Base-by-base conservation (phyloP, 2,797 vertebrate species). In the Pangasius djambal region DNA sequence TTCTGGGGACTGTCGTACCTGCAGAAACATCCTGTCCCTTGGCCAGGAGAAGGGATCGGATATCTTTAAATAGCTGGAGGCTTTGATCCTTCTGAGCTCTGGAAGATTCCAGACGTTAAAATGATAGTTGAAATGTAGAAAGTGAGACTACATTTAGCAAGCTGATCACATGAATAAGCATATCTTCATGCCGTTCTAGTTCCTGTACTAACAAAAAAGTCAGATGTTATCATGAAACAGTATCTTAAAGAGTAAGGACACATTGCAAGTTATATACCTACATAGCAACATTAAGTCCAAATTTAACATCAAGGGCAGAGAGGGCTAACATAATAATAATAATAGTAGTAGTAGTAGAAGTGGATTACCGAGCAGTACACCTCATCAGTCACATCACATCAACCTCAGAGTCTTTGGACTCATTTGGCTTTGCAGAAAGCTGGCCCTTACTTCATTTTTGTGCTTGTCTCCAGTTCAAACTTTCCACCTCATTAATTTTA, bases 401-500 rank as follows among this genome's bases (percentile, higher is more conserved):
- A 31, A 18, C 48, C 75, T 55, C 75, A 34, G 1, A 9, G n/a
- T 55, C 31, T 81, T 59, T 82, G 78, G 78, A 57, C 78, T 55
- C 13, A 4, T 18, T 18, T 18, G 15, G 6, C 28, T 59, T 37
- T 34, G 52, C 3, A 13, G 18, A 37, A 44, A 4, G 22, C 57
- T 83, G 22, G 57, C 34, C 22, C 22, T 63, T 8, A 0, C 34
- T 63, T 28, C 57, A 16, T 48, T 59, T 85, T 16, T 15, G 3
- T 82, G 20, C 34, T 82, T 59, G 34, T 37, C 40, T 25, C 69
- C 20, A 28, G 34, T 15, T 78, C 57, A 79, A 67, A 31, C 67
- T 89, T 89, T 91, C 67, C 86, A 34, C 75, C 61, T 88, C 83
- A 83, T 91, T 10, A 89, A 67, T 70, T 88, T 88, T n/a, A 70